phyloP scores from a whole-genome alignment of 1,140 invertebrate genomes.

The Lepidurus couesii region DNA sequence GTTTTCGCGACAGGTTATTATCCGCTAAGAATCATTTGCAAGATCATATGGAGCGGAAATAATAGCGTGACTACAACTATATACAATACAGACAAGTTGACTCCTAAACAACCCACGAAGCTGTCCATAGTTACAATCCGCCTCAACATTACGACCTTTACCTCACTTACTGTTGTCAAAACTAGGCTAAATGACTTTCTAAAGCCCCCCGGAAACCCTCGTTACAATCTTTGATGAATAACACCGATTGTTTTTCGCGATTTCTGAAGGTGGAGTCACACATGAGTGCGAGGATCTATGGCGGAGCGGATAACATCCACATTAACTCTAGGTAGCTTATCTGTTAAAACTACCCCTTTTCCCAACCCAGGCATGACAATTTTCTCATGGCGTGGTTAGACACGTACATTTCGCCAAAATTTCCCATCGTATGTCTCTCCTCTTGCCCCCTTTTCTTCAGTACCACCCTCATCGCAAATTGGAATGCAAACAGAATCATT shows the following conservation, averaged over 20 bases:
- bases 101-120: no score
- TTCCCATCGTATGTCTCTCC: constrained; percentile 1
- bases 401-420: background rate
- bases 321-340: background rate
- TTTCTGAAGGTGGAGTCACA: background rate
- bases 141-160: background rate
- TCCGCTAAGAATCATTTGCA: no score
- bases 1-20: no score
- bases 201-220: background rate
- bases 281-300: background rate
- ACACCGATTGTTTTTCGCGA: background rate
- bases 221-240: background rate
- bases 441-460: background rate
- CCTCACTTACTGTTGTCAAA: background rate
- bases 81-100: no score
- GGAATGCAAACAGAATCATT: no score
- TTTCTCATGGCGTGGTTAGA: background rate
- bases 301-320: no score
- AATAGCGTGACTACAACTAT: no score
- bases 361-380: background rate
- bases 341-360: background rate
- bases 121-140: background rate
- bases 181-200: constrained; percentile 14
- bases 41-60: no score
- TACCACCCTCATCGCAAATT: no score